A percentile compares a stretch with the other conserved stretches of the same genome.
phyloP scores from a whole-genome alignment of 2,888 invertebrate genomes.

The Athripsodes cinereus region DNA sequence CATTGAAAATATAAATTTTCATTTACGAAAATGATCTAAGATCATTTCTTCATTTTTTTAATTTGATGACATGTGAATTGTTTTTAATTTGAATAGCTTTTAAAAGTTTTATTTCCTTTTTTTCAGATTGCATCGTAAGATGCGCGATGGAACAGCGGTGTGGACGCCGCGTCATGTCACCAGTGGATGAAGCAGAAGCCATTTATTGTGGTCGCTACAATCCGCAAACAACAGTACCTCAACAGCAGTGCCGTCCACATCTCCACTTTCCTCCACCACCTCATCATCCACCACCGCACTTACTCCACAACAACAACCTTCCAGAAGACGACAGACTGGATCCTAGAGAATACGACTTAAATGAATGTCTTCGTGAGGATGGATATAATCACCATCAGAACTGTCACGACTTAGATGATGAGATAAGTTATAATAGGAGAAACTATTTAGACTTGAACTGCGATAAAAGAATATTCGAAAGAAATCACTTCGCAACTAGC shows the following conservation, averaged over 20 bases:
- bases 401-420: slow-evolving; percentile 30
- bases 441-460: slow-evolving; percentile 24
- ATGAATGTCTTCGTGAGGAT: slow-evolving; percentile 24
- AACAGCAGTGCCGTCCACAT: slow-evolving; percentile 38
- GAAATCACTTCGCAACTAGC: slow-evolving; percentile 26
- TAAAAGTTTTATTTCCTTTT: slow-evolving; percentile 3
- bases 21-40: no score
- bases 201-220: slow-evolving; percentile 24
- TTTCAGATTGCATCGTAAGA: slow-evolving; percentile 31
- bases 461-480: slow-evolving; percentile 24
- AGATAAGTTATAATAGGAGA: slow-evolving; percentile 22
- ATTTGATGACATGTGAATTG: no score
- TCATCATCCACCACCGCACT: slow-evolving; percentile 54
- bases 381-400: slow-evolving; percentile 31
- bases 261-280: slow-evolving; percentile 73
- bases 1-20: no score
- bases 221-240: slow-evolving; percentile 12
- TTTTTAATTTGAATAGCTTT: no score
- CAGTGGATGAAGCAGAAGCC: slow-evolving; percentile 51
- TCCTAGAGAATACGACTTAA: slow-evolving; percentile 21
- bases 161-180: slow-evolving; percentile 48
- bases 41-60: no score
- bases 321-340: slow-evolving; percentile 18
- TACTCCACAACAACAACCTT: slow-evolving; percentile 43
- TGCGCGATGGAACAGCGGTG: slow-evolving; percentile 53